These are phyloP conservation scores for Octomys mimax DNA, from an alignment of 2,797 vertebrate genomes.

Conservation along the genomic window DNA sequence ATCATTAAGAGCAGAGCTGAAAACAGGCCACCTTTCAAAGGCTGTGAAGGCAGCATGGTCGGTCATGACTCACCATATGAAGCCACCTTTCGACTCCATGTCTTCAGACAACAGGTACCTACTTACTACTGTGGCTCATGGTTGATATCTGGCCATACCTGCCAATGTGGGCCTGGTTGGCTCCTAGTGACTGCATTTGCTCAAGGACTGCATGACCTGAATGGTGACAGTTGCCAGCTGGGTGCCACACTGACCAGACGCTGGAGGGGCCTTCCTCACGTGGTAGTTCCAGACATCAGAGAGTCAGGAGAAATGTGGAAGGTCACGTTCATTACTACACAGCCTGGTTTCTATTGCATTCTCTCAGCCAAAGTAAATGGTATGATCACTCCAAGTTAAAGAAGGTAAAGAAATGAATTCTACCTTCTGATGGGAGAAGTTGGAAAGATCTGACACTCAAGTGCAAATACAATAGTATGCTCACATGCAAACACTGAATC, in stretches of 20 bases:
- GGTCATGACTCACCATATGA: neutral
- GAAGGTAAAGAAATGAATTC: neutral
- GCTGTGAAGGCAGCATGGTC: neutral
- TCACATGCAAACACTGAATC: neutral
- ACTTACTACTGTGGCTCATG: neutral
- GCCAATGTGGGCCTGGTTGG: neutral
- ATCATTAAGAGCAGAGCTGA: neutral
- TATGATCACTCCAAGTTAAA: slow-evolving; percentile 9
- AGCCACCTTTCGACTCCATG: neutral
- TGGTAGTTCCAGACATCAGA: neutral
- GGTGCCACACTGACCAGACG: neutral
- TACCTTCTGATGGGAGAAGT: neutral
- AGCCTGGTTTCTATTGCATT: neutral
- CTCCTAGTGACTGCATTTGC: neutral
- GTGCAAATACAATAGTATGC: neutral
- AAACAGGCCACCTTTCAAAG: neutral
- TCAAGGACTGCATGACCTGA: neutral
- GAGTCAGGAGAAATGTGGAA: neutral
- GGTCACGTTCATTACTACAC: neutral
- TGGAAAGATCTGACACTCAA: neutral
- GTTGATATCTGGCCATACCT: neutral
- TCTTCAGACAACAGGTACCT: neutral
- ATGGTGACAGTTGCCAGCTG: neutral
- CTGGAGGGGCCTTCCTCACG: neutral
- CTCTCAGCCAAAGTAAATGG: neutral